Evolutionary conservation across 1,140 invertebrate species (phyloP).

Genomic region (Battus philenor): DNA sequence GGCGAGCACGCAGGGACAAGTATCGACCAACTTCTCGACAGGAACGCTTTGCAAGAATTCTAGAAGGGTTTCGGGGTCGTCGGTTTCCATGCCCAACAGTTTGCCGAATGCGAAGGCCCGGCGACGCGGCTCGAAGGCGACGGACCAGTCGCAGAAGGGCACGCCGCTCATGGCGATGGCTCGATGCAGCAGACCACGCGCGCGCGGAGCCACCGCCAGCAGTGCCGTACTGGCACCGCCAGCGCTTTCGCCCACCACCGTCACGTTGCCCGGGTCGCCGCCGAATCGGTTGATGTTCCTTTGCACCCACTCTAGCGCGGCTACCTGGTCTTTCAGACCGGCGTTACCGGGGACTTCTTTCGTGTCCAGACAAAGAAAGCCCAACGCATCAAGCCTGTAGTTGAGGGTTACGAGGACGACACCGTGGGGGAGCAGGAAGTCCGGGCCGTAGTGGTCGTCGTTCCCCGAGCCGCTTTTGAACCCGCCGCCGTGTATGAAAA

Average conservation of each 20-base stretch:
- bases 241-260: constrained; percentile 85
- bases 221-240: constrained; percentile 71
- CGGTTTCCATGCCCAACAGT: constrained; percentile 32
- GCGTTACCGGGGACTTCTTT: constrained; percentile 60
- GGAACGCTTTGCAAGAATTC: constrained; percentile 67
- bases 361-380: constrained; percentile 73
- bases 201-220: constrained; percentile 59
- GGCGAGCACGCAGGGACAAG: constrained; percentile 27
- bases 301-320: constrained; percentile 50
- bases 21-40: constrained; percentile 47
- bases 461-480: constrained; percentile 47
- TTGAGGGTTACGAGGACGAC: constrained; percentile 82
- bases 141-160: constrained; percentile 31
- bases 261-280: constrained; percentile 83
- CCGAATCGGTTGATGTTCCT: constrained; percentile 78
- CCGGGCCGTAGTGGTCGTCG: constrained; percentile 74
- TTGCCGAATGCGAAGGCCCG: constrained; percentile 37
- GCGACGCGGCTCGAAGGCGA: constrained; percentile 27
- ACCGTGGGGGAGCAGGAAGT: constrained; percentile 79
- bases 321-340: constrained; percentile 52
- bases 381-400: constrained; percentile 81
- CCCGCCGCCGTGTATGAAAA: constrained; percentile 75
- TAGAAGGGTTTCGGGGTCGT: constrained; percentile 46
- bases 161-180: constrained; percentile 46
- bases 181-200: constrained; percentile 49